Evolutionary conservation across 2,113 vertebrate species (phyloP).

Genomic region (Actinemys pallida): DNA sequence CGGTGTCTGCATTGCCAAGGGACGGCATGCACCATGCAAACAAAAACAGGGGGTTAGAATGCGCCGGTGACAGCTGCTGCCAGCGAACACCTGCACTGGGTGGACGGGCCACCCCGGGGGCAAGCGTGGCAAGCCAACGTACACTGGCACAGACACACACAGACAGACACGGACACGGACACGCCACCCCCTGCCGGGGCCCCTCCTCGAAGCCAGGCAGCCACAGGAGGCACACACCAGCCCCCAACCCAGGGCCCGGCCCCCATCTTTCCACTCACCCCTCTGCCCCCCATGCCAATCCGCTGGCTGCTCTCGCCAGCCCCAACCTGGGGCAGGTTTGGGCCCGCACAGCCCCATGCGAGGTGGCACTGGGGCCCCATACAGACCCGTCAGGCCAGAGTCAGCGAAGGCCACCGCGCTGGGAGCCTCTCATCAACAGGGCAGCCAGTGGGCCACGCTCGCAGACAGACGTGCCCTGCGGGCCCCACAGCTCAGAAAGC

Average conservation of each 20-base stretch:
- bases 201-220: neutral
- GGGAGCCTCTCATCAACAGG: too few relatives aligned
- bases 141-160: neutral
- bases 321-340: neutral
- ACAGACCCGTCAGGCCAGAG: too few relatives aligned
- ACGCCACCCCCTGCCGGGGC: neutral
- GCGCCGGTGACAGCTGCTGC: constrained; percentile 38
- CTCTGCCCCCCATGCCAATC: accelerated
- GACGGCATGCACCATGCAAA: constrained; percentile 98
- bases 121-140: neutral
- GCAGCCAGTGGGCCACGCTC: too few relatives aligned
- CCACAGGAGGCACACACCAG: neutral
- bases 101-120: neutral
- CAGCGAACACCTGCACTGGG: neutral
- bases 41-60: constrained; percentile 89
- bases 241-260: neutral
- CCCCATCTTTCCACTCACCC: neutral
- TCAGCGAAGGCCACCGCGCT: accelerated
- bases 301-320: too few relatives aligned
- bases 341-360: neutral
- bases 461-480: too few relatives aligned
- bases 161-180: neutral
- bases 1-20: constrained; percentile 92
- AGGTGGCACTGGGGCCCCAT: too few relatives aligned
- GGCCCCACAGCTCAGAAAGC: too few relatives aligned